Evolutionary conservation across 2,797 vertebrate species (phyloP), one percentile per base, ranked within the genome.

Genomic region (Cynodonichthys magdalenae): DNA sequence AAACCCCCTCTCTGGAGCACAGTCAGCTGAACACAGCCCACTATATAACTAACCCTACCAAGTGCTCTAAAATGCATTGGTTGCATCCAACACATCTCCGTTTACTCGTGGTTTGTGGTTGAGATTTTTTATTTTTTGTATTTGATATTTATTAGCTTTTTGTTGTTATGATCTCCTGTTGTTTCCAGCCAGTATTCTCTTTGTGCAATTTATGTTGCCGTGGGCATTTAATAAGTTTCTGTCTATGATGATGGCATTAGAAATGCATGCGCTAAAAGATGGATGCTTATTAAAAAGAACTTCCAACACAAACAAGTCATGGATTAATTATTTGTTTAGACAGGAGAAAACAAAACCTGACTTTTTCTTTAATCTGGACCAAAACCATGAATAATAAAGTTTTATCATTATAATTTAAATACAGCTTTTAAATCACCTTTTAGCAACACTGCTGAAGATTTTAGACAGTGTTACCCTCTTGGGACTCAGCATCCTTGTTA

Each of bases 81-180:
- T 84, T 83, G 55, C 59, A 85, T 83, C 59, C 56, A 53, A 80
- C 67, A 42, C 53, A 71, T 55, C 39, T 39, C 24, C 63, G 9
- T 54, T 4, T 51, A 12, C 67, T 71, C 51, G 44, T 54, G 45
- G 52, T 31, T 64, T 52, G 17, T 18, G 18, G 53, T 79, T 36
- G 62, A 57, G 58, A 62, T 74, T 51, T 2, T 51, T 15, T 44
- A 28, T 55, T 76, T 50, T 66, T 61, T 71, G 61, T 71, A 27
- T 77, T 79, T 61, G 50, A 55, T 55, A 24, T 64, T 73, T 58
- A 75, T 59, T 50, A 42, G n/a, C n/a, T 47, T 51, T 63, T 75
- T 55, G 60, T 66, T 59, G 14, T 28, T 54, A 27, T 15, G 4
- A 27, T 53, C 48, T 72, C 20, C 42, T 54, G 29, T 31, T 7